Conservation (phyloP, 2,888 invertebrate genomes). For the Eupithecia abbreviata region DNA sequence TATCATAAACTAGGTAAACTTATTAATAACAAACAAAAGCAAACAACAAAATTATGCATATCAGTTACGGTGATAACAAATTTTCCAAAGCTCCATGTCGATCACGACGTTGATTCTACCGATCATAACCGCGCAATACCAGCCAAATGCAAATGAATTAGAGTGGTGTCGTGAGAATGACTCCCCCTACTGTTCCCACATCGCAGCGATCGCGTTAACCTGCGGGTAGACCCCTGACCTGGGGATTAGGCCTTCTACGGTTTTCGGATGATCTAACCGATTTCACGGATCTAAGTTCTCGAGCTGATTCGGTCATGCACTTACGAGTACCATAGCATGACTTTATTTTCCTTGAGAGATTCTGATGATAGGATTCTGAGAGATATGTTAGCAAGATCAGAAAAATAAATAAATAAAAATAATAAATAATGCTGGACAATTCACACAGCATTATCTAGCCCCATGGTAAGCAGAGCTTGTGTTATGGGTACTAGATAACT, state of each 20-base stretch:
- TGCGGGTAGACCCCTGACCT: slow-evolving; percentile 42
- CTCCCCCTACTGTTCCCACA: slow-evolving; percentile 60
- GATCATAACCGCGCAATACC: neutral
- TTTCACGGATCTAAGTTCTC: slow-evolving; percentile 18
- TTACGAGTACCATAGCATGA: neutral
- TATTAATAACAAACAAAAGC: too few relatives aligned
- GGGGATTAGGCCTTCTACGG: slow-evolving; percentile 50
- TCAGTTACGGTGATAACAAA: too few relatives aligned
- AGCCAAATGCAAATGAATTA: slow-evolving; percentile 47
- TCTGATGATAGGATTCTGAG: too few relatives aligned
- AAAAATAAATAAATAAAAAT: too few relatives aligned
- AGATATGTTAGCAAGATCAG: too few relatives aligned
- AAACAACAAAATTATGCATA: too few relatives aligned
- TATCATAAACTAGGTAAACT: too few relatives aligned
- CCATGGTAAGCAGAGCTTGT: too few relatives aligned
- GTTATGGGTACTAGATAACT: too few relatives aligned
- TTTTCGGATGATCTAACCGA: slow-evolving; percentile 35
- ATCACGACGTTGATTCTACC: neutral
- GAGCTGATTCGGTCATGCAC: neutral
- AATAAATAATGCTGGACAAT: too few relatives aligned
- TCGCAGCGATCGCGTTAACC: slow-evolving; percentile 56
- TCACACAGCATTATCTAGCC: too few relatives aligned
- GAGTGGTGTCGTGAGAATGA: slow-evolving; percentile 64
- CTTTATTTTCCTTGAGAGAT: neutral
- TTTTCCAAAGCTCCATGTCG: neutral